Evolutionary conservation across 2,888 invertebrate genomes (phyloP), one percentile per base, ranked within the genome.

Genomic region (Nudaria mundana): DNA sequence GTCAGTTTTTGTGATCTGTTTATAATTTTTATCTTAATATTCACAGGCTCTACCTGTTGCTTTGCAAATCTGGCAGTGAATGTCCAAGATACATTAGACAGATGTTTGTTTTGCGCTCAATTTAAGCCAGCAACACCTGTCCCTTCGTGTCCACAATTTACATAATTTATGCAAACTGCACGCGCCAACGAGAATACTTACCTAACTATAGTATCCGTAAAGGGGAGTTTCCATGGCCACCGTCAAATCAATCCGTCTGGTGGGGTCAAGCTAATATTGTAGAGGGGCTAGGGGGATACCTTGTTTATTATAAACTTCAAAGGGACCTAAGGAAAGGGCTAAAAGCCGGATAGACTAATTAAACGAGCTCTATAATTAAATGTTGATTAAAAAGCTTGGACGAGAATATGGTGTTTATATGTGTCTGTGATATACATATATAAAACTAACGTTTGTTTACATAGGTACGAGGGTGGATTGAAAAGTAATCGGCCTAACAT

Each of bases 251-350:
- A 30, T 24, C 29, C 18, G 4, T 15, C 34, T n/a, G 10, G 3
- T 6, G 14, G 11, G 32, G 31, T 22, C 26, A 16, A 12, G 12
- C 37, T 24, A 31, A 41, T 36, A 36, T 35, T 16, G 14, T 23
- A 8, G 25, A 29, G 28, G 28, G 5, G 13, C 26, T 23, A 8
- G 25, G 24, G 28, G 28, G 5, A 16, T 30, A 26, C 30, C 28
- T 26, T 32, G 32, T 37, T 24, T 26, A 32, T 41, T 37, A 41
- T 37, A 33, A 32, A 37, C 29, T 41, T 41, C 32, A 41, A 37
- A 37, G 41, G 16, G 32, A 5, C 2, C 30, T 37, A 28, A 14
- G 20, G 14, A 18, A 10, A 11, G n/a, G 13, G 31, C 8, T 30
- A 26, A 11, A 22, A 11, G 8, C 12, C 8, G 22, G 35, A 10